Conservation (phyloP, 1,140 invertebrate genomes). For the Leptestheria dahalacensis region DNA sequence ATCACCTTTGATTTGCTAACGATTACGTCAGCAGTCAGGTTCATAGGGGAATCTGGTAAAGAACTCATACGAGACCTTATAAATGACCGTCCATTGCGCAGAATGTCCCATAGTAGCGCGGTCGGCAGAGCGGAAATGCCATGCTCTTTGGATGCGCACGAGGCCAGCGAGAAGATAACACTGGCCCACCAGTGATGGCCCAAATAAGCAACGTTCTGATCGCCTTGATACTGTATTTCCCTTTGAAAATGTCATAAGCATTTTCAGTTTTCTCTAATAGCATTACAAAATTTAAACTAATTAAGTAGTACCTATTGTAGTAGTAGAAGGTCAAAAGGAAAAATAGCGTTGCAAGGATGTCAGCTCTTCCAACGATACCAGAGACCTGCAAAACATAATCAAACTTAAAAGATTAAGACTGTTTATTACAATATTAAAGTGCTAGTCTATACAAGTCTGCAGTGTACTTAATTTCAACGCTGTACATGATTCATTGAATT, state of each 20-base stretch:
- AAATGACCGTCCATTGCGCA: constrained; percentile 16
- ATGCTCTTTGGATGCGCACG: constrained; percentile 12
- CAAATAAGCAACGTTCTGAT: neutral
- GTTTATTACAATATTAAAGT: no score
- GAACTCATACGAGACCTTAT: neutral
- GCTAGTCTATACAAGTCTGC: no score
- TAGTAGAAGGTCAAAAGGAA: constrained; percentile 63
- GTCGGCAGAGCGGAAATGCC: constrained; percentile 9
- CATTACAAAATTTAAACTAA: neutral
- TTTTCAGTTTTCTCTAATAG: neutral
- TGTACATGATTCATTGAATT: neutral
- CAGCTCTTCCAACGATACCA: constrained; percentile 66
- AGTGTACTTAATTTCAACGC: no score
- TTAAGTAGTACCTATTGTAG: constrained; percentile 51
- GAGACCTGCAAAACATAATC: constrained; percentile 52
- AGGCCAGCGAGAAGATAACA: constrained; percentile 3
- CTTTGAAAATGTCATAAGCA: neutral
- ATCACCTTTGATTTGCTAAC: no score
- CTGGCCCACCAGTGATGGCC: constrained; percentile 4
- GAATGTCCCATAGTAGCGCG: constrained; percentile 9
- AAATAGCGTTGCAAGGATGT: constrained; percentile 64
- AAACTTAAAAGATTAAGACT: no score
- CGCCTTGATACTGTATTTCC: neutral
- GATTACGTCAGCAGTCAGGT: neutral
- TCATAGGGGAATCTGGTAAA: neutral